Evolutionary conservation across 2,888 invertebrate species (phyloP).

Genomic region (Ophion slaviceki): DNA sequence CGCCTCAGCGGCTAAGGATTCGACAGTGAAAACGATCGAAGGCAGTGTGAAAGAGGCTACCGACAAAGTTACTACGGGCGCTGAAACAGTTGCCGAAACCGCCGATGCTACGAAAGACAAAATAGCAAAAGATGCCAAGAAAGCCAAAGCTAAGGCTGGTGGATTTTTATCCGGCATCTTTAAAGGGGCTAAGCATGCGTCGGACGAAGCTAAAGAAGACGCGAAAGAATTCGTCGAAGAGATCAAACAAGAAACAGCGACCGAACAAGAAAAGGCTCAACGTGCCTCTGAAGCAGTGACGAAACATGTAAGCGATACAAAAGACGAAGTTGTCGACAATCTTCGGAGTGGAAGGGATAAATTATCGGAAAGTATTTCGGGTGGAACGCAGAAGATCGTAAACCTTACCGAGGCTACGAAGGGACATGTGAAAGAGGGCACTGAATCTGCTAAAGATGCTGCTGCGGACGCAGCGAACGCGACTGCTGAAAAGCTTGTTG

Average conservation of each 20-base stretch:
- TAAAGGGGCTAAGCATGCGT: conserved; percentile 80
- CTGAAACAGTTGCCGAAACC: conserved; percentile 42
- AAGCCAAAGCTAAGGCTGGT: conserved; percentile 66
- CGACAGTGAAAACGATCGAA: conserved; percentile 81
- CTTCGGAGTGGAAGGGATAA: conserved; percentile 55
- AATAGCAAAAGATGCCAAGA: conserved; percentile 65
- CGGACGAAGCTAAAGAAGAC: conserved; percentile 75
- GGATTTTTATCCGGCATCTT: conserved; percentile 71
- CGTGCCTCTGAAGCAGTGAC: conserved; percentile 55
- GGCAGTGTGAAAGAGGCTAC: conserved; percentile 57
- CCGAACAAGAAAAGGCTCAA: conserved; percentile 55
- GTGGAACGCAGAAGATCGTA: conserved; percentile 72
- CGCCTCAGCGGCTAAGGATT: conserved; percentile 42
- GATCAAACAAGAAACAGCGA: conserved; percentile 66
- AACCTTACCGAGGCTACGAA: conserved; percentile 83
- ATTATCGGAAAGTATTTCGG: conserved; percentile 44
- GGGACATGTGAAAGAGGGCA: conserved; percentile 70
- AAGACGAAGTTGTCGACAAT: conserved; percentile 66
- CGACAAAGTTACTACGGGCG: conserved; percentile 38
- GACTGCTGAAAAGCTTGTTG: conserved; percentile 82
- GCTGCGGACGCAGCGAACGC: conserved; percentile 74
- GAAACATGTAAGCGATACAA: conserved; percentile 51
- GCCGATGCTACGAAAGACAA: conserved; percentile 79
- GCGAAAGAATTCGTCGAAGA: conserved; percentile 69
- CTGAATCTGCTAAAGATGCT: conserved; percentile 81